phyloP scores from a whole-genome alignment of 2,888 invertebrate genomes.

The Leucophenga maculata region DNA sequence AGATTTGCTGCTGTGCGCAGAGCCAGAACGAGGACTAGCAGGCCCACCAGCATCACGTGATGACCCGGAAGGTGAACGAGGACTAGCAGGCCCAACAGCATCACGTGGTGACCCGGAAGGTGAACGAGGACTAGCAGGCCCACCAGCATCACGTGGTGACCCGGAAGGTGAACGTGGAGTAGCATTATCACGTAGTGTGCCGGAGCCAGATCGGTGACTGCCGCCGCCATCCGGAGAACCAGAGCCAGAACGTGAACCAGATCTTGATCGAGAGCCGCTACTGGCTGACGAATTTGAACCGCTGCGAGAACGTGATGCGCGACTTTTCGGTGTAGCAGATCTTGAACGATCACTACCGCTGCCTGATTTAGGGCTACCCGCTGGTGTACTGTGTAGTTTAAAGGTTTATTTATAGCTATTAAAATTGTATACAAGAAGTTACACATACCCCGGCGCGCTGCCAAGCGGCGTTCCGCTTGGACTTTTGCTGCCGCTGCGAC shows the following conservation, averaged over 20 bases:
- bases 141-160: too few relatives aligned
- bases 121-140: too few relatives aligned
- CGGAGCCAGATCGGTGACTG: conserved; percentile 56
- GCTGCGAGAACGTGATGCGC: conserved; percentile 40
- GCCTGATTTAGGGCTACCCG: conserved; percentile 57
- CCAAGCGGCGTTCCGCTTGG: conserved; percentile 64
- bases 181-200: conserved; percentile 56
- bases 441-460: conserved; percentile 50
- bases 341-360: conserved; percentile 68
- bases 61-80: too few relatives aligned
- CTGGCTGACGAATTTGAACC: conserved; percentile 38
- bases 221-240: conserved; percentile 39
- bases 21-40: conserved; percentile 55
- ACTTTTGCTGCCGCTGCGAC: conserved; percentile 63
- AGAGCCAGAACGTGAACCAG: conserved; percentile 51
- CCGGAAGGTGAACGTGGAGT: conserved; percentile 53
- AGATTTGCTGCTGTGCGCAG: conserved; percentile 48
- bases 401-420: not conserved
- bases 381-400: conserved; percentile 52
- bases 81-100: too few relatives aligned
- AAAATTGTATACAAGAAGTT: not conserved
- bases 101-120: too few relatives aligned
- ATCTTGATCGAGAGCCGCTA: conserved; percentile 23
- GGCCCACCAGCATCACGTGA: too few relatives aligned
- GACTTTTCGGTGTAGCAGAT: conserved; percentile 73